A percentile compares a stretch with the other conserved stretches of the same genome.
Evolutionary conservation across 2,888 invertebrate genomes (phyloP).

Genomic region (Synergus japonicus): DNA sequence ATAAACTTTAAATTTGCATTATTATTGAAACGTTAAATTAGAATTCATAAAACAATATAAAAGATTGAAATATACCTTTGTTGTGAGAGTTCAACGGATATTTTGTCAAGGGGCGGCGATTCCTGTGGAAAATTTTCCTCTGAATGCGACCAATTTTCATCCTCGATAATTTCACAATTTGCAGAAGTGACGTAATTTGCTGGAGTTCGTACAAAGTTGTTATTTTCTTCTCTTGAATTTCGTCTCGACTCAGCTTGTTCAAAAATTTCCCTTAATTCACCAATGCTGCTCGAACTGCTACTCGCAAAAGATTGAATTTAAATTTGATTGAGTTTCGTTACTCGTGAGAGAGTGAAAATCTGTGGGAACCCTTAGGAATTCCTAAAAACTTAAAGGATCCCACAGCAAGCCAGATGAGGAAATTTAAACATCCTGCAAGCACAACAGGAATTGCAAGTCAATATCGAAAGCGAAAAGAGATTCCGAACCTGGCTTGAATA

Average conservation of each 20-base stretch:
- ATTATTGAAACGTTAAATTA: too few species aligned
- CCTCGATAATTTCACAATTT: conserved; percentile 56
- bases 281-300: conserved; percentile 68
- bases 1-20: too few species aligned
- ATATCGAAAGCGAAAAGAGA: neutral
- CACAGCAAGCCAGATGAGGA: conserved; percentile 1
- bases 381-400: conserved; percentile 4
- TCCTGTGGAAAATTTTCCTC: conserved; percentile 60
- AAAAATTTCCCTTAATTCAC: conserved; percentile 69
- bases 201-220: conserved; percentile 61
- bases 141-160: conserved; percentile 57
- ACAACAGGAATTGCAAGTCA: conserved; percentile 25
- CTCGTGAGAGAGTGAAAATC: neutral
- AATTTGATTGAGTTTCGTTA: neutral
- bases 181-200: conserved; percentile 46
- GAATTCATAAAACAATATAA: too few species aligned
- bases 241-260: conserved; percentile 70
- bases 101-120: conserved; percentile 49
- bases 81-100: conserved; percentile 45
- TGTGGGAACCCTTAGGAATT: conserved; percentile 34
- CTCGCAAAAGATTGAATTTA: conserved; percentile 41
- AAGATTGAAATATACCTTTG: conserved; percentile 42
- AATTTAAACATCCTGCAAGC: conserved; percentile 18
- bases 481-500: neutral
- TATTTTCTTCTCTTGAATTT: conserved; percentile 70